phyloP scores from a whole-genome alignment of 2,888 invertebrate genomes.

The Blera fallax region DNA sequence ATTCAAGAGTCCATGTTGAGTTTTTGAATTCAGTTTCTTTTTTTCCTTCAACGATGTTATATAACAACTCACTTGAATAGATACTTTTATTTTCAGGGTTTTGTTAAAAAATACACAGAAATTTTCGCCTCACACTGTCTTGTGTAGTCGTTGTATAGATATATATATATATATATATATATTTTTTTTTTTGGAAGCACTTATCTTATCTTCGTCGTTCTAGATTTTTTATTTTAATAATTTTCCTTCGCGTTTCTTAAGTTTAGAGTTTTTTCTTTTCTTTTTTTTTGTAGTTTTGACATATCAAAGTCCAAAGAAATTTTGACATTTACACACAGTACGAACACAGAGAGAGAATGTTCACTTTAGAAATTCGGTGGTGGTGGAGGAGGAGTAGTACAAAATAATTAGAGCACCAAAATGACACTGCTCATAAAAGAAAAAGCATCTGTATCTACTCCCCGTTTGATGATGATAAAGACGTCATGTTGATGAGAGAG shows the following conservation, averaged over 20 bases:
- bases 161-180: constrained; percentile 6
- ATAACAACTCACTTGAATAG: constrained; percentile 67
- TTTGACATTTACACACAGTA: constrained; percentile 57
- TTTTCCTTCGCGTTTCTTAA: constrained; percentile 48
- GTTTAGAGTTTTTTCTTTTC: constrained; percentile 47
- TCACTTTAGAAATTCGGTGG: constrained; percentile 7
- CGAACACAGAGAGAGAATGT: not conserved
- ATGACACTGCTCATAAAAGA: constrained; percentile 41
- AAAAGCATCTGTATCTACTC: not conserved
- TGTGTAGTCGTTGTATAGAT: constrained; percentile 17
- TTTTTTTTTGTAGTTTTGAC: constrained; percentile 41
- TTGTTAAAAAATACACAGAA: constrained; percentile 40
- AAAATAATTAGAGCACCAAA: constrained; percentile 48
- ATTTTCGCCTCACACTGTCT: constrained; percentile 42
- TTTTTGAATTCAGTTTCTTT: not conserved
- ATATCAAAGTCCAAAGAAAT: constrained; percentile 61
- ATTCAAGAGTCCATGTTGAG: constrained; percentile 36
- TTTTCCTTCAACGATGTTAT: constrained; percentile 40
- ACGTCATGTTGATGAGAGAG: constrained; percentile 37
- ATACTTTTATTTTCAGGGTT: constrained; percentile 35
- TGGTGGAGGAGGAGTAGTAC: not conserved
- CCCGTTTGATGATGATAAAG: constrained; percentile 11
- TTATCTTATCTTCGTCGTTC: constrained; percentile 70
- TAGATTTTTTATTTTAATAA: constrained; percentile 48
- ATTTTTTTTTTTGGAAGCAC: constrained; percentile 46